phyloP scores from a whole-genome alignment of 2,888 invertebrate species.

The Eudasyphora cyanicolor region DNA sequence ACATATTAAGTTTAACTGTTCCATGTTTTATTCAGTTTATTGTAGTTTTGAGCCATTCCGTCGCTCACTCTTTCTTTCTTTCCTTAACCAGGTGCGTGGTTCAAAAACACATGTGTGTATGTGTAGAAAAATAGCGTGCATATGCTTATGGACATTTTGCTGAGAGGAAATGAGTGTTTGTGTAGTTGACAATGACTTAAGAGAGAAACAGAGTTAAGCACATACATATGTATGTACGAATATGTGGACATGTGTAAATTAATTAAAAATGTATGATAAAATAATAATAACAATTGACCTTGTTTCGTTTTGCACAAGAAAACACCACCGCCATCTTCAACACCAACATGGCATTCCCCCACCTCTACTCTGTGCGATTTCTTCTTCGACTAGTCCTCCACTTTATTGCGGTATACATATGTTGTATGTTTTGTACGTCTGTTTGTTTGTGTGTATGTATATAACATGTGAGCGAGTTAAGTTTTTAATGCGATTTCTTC shows the following conservation, averaged over 20 bases:
- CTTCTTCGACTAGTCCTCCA: neutral
- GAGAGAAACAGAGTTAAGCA: neutral
- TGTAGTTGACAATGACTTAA: neutral
- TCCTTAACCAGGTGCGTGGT: too few relatives aligned
- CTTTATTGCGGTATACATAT: neutral
- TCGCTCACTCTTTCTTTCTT: too few relatives aligned
- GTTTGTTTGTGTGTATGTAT: neutral
- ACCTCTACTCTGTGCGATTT: neutral
- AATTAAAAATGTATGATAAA: constrained; percentile 75
- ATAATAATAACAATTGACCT: constrained; percentile 75
- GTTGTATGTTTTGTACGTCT: too few relatives aligned
- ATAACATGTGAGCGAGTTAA: neutral
- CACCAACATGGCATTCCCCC: constrained; percentile 9
- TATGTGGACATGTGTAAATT: constrained; percentile 70
- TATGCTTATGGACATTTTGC: too few relatives aligned
- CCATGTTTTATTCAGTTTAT: neutral
- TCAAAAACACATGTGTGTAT: too few relatives aligned
- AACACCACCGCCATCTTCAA: constrained; percentile 16
- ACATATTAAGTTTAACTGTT: too few relatives aligned
- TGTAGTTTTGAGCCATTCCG: too few relatives aligned
- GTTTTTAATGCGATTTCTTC: constrained; percentile 2
- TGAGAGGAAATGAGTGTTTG: constrained; percentile 12
- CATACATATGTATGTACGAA: constrained; percentile 38
- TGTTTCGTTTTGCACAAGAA: constrained; percentile 66
- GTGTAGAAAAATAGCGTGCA: too few relatives aligned